Percentiles rank a stretch among this genome's conserved stretches.
Evolutionary conservation across 2,113 vertebrate species (phyloP).

Genomic region (Cardinalis cardinalis): DNA sequence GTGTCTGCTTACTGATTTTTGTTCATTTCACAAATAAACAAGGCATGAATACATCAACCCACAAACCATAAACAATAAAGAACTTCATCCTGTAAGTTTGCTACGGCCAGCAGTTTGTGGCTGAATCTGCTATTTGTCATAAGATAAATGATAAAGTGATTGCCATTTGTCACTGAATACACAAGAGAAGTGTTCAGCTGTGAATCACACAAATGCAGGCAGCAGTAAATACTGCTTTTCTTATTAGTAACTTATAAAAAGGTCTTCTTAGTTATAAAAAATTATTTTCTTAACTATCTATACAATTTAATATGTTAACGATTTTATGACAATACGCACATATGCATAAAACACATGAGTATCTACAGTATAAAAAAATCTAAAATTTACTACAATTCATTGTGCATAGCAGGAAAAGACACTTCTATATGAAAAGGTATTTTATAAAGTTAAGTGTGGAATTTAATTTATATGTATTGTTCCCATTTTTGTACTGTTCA

Average conservation of each 20-base stretch:
- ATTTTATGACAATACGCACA: conserved; percentile 20
- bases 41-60: conserved; percentile 89
- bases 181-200: conserved; percentile 79
- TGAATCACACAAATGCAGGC: conserved; percentile 72
- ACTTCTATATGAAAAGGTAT: conserved; percentile 65
- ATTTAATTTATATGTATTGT: conserved; percentile 85
- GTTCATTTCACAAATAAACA: conserved; percentile 89
- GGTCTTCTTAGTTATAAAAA: conserved; percentile 43
- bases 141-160: conserved; percentile 88
- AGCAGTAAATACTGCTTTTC: conserved; percentile 71
- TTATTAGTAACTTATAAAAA: conserved; percentile 62
- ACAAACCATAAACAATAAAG: conserved; percentile 89
- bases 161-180: conserved; percentile 85
- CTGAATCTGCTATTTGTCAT: conserved; percentile 88
- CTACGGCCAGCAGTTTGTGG: conserved; percentile 86
- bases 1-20: conserved; percentile 85
- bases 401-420: conserved; percentile 46
- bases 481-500: conserved; percentile 81
- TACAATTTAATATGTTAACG: conserved; percentile 53
- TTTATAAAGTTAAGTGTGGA: conserved; percentile 74
- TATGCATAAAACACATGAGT: background rate
- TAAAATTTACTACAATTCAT: conserved; percentile 58
- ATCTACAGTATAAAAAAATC: conserved; percentile 15
- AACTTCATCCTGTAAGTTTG: conserved; percentile 89
- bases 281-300: conserved; percentile 14